Base-by-base conservation (phyloP, 2,797 vertebrate genomes). In the Phoeniculus purpureus region DNA sequence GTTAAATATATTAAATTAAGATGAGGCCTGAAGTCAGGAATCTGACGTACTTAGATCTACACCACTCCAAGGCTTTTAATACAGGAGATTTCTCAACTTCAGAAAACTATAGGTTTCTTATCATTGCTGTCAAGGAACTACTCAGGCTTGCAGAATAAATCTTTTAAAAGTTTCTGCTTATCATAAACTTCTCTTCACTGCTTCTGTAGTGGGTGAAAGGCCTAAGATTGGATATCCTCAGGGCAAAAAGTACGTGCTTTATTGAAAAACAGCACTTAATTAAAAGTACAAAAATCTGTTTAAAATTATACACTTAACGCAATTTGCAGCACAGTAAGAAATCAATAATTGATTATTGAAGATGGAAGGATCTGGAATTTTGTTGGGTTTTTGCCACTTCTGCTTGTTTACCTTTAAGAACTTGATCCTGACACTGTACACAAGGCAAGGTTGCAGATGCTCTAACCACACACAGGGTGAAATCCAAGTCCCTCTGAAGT, bases 401-500 rank as follows among this genome's bases (percentile, higher is more conserved):
- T 67, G 29, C 25, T 90, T 92, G 26, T 91, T 95, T 83, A 79
- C 34, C 52, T 93, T 85, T 81, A 79, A 58, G 71, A 84, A 16
- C 12, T 64, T 51, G 66, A 40, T 76, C 34, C 8, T 61, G 31
- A 80, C 64, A n/a, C 31, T 87, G 87, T 68, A 64, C 60, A 91
- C 64, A 67, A 82, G 71, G 29, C 72, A 90, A 22, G 55, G 90
- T 55, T 5, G 0, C 52, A 89, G 87, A 81, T 72, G 70, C 80
- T 92, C 27, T 92, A 94, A 51, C 80, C 89, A 91, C 77, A 82
- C 37, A 29, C 26, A 58, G 80, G 74, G 84, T 64, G 85, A 86
- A 94, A 86, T 59, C 47, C 91, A 92, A 94, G 61, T 59, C n/a
- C 40, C 56, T 87, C 87, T 91, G 77, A 87, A 94, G 74, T 85